Evolutionary conservation across 2,888 invertebrate species (phyloP).

Genomic region (Dexiosoma caninum): DNA sequence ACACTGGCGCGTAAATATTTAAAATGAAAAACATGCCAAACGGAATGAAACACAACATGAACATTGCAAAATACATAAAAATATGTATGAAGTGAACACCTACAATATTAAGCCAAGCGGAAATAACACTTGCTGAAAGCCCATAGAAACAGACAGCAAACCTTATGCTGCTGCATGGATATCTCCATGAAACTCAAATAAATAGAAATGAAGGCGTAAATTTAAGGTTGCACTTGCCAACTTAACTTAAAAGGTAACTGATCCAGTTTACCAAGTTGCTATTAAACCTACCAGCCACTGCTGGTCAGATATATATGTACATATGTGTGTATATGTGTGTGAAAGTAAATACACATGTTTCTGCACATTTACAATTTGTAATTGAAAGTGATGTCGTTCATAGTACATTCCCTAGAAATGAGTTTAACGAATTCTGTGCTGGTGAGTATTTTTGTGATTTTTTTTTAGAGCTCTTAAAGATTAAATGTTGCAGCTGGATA

Average conservation of each 20-base stretch:
- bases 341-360: too few species aligned
- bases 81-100: background rate
- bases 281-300: slow-evolving; percentile 6
- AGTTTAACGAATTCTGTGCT: background rate
- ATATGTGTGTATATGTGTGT: background rate
- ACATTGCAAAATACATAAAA: background rate
- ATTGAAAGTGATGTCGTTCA: background rate
- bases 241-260: background rate
- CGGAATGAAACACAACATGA: background rate
- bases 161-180: background rate
- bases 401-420: background rate
- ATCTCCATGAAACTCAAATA: slow-evolving; percentile 21
- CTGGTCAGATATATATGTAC: background rate
- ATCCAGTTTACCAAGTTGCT: background rate
- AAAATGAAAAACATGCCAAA: background rate
- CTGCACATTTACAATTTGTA: background rate
- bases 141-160: background rate
- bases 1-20: background rate
- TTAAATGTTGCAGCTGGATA: background rate
- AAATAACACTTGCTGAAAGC: slow-evolving; percentile 13
- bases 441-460: background rate
- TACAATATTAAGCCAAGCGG: slow-evolving; percentile 14
- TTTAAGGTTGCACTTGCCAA: background rate
- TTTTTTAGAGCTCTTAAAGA: background rate
- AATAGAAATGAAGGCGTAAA: background rate